Evolutionary conservation across 1,140 invertebrate genomes (phyloP).

Genomic region (Goniozus legneri): DNA sequence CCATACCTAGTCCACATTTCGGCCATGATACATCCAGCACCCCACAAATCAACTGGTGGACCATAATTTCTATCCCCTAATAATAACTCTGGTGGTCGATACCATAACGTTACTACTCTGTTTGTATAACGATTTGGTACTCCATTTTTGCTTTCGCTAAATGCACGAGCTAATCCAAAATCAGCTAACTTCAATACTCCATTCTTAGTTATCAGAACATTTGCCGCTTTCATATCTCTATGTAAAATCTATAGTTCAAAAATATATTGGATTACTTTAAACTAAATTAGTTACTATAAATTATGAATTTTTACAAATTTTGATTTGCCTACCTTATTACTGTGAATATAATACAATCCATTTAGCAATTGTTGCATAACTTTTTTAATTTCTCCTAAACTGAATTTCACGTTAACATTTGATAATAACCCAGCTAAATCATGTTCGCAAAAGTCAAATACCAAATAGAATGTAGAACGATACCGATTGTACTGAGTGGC

Average conservation of each 20-base stretch:
- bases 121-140: slow-evolving; percentile 93
- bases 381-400: slow-evolving; percentile 96
- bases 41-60: slow-evolving; percentile 96
- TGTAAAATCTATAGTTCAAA: slow-evolving; percentile 68
- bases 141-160: slow-evolving; percentile 84
- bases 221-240: slow-evolving; percentile 98
- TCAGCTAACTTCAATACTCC: slow-evolving; percentile 93
- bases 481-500: slow-evolving; percentile 83
- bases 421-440: slow-evolving; percentile 95
- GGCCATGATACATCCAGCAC: slow-evolving; percentile 98
- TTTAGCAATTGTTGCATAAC: slow-evolving; percentile 97
- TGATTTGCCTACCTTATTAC: slow-evolving; percentile 71
- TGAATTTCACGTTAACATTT: slow-evolving; percentile 95
- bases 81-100: slow-evolving; percentile 85
- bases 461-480: slow-evolving; percentile 92
- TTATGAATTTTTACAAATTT: neutral
- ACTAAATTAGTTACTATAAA: neutral
- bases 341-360: slow-evolving; percentile 96
- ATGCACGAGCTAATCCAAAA: slow-evolving; percentile 88
- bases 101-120: slow-evolving; percentile 97
- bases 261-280: neutral
- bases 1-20: slow-evolving; percentile 95
- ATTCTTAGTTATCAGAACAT: slow-evolving; percentile 96
- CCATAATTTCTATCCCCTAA: slow-evolving; percentile 94
- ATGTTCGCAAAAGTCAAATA: slow-evolving; percentile 99